Conservation (phyloP, 2,888 invertebrate genomes). For the Netelia virgata region DNA sequence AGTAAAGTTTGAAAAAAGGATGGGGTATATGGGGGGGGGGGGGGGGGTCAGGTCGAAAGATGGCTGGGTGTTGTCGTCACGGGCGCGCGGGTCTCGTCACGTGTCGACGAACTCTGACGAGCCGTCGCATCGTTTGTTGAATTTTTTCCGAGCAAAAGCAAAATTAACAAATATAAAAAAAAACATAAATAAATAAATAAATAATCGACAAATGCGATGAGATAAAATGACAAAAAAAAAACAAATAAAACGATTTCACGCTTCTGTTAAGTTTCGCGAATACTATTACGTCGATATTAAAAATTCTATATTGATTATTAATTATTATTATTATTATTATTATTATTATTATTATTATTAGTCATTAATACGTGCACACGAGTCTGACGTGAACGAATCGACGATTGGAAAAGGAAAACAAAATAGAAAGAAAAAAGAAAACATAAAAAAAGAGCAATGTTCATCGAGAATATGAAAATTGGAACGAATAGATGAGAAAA, state of each 20-base stretch:
- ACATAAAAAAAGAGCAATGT: neutral
- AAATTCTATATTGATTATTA: conserved; percentile 55
- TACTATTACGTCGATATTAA: conserved; percentile 71
- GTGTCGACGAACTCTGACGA: conserved; percentile 35
- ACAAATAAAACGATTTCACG: conserved; percentile 63
- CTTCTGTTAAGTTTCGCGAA: conserved; percentile 80
- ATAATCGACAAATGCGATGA: conserved; percentile 32
- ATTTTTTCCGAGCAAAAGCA: conserved; percentile 21
- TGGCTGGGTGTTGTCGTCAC: conserved; percentile 56
- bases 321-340: conserved; percentile 62
- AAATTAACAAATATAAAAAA: neutral
- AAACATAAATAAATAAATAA: conserved; percentile 37
- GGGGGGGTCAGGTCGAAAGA: neutral
- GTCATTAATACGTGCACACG: conserved; percentile 38
- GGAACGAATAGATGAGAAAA: neutral
- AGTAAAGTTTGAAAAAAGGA: neutral
- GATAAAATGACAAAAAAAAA: conserved; percentile 28
- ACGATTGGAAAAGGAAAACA: neutral
- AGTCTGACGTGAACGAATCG: neutral
- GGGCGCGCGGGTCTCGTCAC: conserved; percentile 66
- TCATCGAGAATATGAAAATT: conserved; percentile 8
- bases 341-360: conserved; percentile 65
- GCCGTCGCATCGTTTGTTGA: conserved; percentile 6
- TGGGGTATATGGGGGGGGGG: neutral
- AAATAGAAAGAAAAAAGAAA: neutral